Base-by-base conservation (phyloP, 2,888 invertebrate genomes). In the Dasypolia templi region DNA sequence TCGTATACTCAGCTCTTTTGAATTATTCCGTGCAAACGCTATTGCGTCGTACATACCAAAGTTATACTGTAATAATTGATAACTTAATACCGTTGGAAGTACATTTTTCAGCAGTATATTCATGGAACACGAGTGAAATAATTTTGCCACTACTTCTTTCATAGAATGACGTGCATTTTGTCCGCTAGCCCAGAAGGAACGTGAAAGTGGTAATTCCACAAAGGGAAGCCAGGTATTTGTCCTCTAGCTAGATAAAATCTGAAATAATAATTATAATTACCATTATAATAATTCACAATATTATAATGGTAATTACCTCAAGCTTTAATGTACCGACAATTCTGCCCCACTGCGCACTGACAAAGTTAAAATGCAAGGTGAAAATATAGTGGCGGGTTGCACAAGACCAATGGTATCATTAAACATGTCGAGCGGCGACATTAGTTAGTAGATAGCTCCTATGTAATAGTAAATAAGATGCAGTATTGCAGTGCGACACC, bases 401-500 rank as follows among this genome's bases (percentile, higher is more conserved):
- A 72, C 70, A 64, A 72, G 72, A 84, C 73, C 82, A 82, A 78
- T 66, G 81, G 67, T 74, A 70, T 78, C 81, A 86, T 85, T 86
- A 82, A 82, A 75, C 78, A 74, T 78, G 81, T 77, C 64, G 78
- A 66, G 69, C 74, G 65, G 64, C 63, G 66, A 72, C 74, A 73
- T 74, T 78, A 71, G 77, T 75, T 80, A 72, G 77, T 77, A 83
- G 85, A 85, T 86, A 84, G 78, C 78, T 85, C 77, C 84, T 86
- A 88, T 89, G 83, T 68, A 67, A 77, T 81, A 75, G 81, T 87
- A 91, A 92, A 91, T 90, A 91, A 91, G 90, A 91, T 90, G 90
- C 91, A 91, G 90, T 86, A 90, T 91, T 89, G 91, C 90, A 88
- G 85, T 88, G 90, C 89, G 90, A 90, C 91, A 90, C 85, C 86